phyloP scores from a whole-genome alignment of 2,888 invertebrate genomes.

The Vesta saturnalis region DNA sequence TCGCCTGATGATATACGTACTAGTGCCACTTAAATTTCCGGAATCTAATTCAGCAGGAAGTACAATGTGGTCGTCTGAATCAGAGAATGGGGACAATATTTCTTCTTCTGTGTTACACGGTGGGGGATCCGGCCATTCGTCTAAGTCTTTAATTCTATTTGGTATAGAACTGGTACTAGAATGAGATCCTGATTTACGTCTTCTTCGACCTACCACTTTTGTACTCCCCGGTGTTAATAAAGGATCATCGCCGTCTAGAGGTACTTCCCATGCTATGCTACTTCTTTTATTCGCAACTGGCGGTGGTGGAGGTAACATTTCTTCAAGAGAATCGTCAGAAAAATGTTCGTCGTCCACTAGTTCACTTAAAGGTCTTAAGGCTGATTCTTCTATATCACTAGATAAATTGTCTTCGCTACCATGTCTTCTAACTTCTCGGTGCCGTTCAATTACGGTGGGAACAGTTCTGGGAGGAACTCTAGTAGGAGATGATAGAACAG shows the following conservation, averaged over 20 bases:
- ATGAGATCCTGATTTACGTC: slow-evolving; percentile 63
- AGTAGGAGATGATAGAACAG: slow-evolving; percentile 62
- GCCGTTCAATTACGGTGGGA: slow-evolving; percentile 77
- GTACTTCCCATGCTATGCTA: slow-evolving; percentile 90
- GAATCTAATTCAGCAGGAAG: slow-evolving; percentile 56
- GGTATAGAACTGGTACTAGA: slow-evolving; percentile 80
- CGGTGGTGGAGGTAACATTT: slow-evolving; percentile 74
- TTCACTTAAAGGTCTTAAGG: slow-evolving; percentile 56
- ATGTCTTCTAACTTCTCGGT: slow-evolving; percentile 78
- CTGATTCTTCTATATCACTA: slow-evolving; percentile 56
- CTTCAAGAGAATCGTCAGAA: slow-evolving; percentile 87
- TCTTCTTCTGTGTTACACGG: slow-evolving; percentile 74
- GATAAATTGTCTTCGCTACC: slow-evolving; percentile 59
- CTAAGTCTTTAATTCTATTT: slow-evolving; percentile 72
- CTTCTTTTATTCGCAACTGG: slow-evolving; percentile 73
- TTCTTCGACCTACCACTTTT: slow-evolving; percentile 55
- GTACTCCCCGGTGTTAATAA: slow-evolving; percentile 71
- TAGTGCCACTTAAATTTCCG: slow-evolving; percentile 68
- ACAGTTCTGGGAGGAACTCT: slow-evolving; percentile 75
- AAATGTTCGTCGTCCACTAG: slow-evolving; percentile 72
- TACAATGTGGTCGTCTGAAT: slow-evolving; percentile 63
- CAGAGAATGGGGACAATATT: slow-evolving; percentile 75
- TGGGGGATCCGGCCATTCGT: slow-evolving; percentile 81
- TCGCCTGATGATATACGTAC: slow-evolving; percentile 84
- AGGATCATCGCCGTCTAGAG: slow-evolving; percentile 77